These are phyloP conservation scores for Prosapia bicincta DNA, from an alignment of 2,888 invertebrate species.

Conservation along the genomic window DNA sequence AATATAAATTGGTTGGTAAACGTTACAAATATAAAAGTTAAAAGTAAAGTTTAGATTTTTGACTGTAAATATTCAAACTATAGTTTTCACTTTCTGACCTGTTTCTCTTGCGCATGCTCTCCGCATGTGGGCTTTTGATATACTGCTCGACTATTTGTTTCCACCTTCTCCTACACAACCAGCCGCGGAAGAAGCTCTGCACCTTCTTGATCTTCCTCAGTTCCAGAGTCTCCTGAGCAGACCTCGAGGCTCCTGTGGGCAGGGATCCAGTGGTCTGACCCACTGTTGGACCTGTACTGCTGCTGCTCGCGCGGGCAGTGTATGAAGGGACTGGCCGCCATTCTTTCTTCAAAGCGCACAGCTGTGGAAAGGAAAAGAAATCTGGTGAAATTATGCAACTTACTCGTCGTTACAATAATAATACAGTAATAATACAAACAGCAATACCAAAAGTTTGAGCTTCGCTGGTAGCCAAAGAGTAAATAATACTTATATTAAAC, in stretches of 20 bases:
- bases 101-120: constrained; percentile 90
- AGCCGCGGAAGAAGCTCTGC: constrained; percentile 90
- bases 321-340: constrained; percentile 55
- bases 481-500: background rate
- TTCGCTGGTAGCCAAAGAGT: background rate
- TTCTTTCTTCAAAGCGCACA: constrained; percentile 78
- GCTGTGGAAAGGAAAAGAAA: constrained; percentile 51
- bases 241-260: constrained; percentile 32
- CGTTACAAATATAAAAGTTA: too few species aligned
- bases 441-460: too few species aligned
- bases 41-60: too few species aligned
- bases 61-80: too few species aligned
- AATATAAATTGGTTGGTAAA: too few species aligned
- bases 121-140: constrained; percentile 90
- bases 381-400: too few species aligned
- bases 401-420: too few species aligned
- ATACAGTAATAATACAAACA: too few species aligned
- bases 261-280: constrained; percentile 27
- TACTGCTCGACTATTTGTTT: constrained; percentile 94
- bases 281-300: constrained; percentile 28
- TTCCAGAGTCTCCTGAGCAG: constrained; percentile 61
- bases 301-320: constrained; percentile 6
- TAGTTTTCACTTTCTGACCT: too few species aligned
- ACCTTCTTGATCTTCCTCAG: constrained; percentile 84
- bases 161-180: constrained; percentile 89